A percentile compares a stretch with the other conserved stretches of the same genome.
Conservation (phyloP, 2,113 vertebrate genomes). For the Poeciliopsis retropinna region DNA sequence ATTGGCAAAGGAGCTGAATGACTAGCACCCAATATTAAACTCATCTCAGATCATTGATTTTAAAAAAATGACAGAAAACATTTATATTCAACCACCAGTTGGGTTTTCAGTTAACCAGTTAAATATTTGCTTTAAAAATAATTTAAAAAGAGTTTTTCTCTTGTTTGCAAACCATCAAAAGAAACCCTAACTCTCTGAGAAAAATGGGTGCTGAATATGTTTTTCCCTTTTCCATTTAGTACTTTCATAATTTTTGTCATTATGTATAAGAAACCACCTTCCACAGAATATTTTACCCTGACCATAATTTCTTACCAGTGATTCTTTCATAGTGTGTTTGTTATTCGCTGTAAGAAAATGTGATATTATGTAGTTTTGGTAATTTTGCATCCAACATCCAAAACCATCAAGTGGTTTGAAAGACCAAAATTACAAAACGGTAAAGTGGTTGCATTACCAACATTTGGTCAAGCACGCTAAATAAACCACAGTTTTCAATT, state of each 20-base stretch:
- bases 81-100: not conserved
- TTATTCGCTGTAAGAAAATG: not conserved
- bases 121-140: not conserved
- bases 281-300: not conserved
- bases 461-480: not conserved
- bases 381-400: not conserved
- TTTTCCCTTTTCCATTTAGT: not conserved
- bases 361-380: not conserved
- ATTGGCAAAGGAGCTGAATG: not conserved
- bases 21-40: not conserved
- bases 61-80: not conserved
- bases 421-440: not conserved
- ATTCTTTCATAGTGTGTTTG: not conserved
- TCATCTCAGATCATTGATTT: conserved; percentile 1
- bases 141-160: not conserved
- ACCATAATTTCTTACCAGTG: not conserved
- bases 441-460: not conserved
- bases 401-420: not conserved
- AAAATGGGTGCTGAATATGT: not conserved
- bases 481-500: not conserved
- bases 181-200: not conserved
- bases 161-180: not conserved
- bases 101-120: not conserved
- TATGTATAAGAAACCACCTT: not conserved
- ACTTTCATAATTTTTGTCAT: not conserved